These are phyloP conservation scores for Plusia festucae DNA, from an alignment of 2,888 invertebrate genomes.

Conservation along the genomic window DNA sequence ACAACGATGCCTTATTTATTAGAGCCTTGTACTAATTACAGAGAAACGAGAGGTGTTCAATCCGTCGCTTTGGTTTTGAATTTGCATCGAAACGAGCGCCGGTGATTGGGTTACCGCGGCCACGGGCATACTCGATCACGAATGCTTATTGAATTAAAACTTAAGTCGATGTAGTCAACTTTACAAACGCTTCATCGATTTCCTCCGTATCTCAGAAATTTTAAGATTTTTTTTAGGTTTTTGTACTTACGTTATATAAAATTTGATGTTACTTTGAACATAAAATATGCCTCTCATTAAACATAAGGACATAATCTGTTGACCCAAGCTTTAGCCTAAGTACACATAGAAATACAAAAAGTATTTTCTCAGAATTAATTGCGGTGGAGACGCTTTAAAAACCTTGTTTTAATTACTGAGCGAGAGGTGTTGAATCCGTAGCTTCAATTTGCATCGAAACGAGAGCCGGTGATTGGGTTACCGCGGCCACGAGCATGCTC, in stretches of 20 bases:
- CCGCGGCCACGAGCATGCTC: constrained; percentile 53
- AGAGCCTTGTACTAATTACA: constrained; percentile 46
- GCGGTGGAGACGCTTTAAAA: constrained; percentile 16
- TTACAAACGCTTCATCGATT: constrained; percentile 18
- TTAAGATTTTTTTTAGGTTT: constrained; percentile 3
- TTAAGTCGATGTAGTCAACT: constrained; percentile 20
- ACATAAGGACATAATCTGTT: constrained; percentile 18
- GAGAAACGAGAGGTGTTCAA: constrained; percentile 38
- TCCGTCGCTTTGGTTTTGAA: constrained; percentile 54
- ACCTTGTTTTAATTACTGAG: constrained; percentile 40
- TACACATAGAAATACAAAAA: neutral
- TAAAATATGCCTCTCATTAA: neutral
- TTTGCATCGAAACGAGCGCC: constrained; percentile 79
- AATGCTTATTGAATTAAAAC: constrained; percentile 64
- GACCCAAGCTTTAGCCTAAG: constrained; percentile 1
- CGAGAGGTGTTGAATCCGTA: constrained; percentile 25
- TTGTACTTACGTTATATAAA: neutral
- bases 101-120: constrained; percentile 70
- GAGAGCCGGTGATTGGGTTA: constrained; percentile 72
- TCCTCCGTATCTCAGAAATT: neutral
- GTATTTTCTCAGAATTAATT: neutral
- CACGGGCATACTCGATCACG: constrained; percentile 51
- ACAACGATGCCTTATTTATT: neutral
- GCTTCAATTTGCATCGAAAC: constrained; percentile 76
- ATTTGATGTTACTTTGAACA: no score